These are phyloP conservation scores for Mormyrops boulengeri DNA, from an alignment of 2,797 vertebrate genomes.

Conservation along the genomic window DNA sequence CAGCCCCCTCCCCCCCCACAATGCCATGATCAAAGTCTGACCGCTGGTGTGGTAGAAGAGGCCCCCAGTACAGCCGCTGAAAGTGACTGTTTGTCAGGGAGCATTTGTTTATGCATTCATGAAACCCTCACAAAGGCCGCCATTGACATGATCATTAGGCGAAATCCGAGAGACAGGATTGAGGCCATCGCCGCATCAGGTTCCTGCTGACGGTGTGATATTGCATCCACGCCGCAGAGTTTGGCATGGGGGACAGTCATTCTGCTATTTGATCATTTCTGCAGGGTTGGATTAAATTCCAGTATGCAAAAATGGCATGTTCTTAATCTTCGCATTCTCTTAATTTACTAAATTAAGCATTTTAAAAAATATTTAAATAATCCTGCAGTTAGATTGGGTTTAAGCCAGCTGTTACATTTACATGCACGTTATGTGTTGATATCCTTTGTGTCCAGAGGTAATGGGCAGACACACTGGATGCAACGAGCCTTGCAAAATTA, in stretches of 20 bases:
- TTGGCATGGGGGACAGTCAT: neutral
- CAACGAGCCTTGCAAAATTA: neutral
- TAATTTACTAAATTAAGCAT: neutral
- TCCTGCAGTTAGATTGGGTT: neutral
- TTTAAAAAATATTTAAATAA: neutral
- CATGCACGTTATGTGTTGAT: neutral
- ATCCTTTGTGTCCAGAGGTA: neutral
- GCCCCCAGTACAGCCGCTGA: neutral
- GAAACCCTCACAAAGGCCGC: neutral
- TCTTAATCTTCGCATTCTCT: neutral
- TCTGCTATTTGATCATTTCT: neutral
- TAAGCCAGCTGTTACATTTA: neutral
- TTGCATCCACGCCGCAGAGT: neutral
- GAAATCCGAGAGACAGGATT: neutral
- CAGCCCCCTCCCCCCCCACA: neutral
- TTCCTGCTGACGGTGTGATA: neutral
- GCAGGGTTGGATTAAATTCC: neutral
- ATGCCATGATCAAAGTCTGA: neutral
- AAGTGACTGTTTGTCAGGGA: neutral
- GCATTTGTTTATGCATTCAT: neutral
- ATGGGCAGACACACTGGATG: neutral
- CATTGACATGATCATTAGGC: neutral
- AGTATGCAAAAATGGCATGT: neutral
- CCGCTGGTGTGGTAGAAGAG: neutral
- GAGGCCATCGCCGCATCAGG: neutral